Conservation (phyloP, 1,140 invertebrate species). For the Brachionus rotundiformis region DNA sequence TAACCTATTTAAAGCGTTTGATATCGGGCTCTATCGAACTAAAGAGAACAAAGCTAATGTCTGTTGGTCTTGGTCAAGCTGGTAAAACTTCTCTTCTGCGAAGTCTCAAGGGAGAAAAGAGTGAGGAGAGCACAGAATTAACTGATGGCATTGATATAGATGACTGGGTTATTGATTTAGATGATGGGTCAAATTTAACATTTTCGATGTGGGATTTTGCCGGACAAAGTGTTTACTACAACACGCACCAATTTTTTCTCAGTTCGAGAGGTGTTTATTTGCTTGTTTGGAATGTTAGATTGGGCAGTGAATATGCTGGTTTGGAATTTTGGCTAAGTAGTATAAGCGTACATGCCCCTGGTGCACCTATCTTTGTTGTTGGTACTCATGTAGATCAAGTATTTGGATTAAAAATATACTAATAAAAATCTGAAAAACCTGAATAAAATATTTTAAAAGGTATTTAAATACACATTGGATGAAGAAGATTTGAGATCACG, state of each 20-base stretch:
- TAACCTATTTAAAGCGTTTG: conserved; percentile 58
- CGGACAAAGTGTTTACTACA: conserved; percentile 63
- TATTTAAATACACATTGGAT: conserved; percentile 56
- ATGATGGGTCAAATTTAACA: conserved; percentile 8
- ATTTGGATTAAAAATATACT: not conserved
- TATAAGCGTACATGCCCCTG: conserved; percentile 62
- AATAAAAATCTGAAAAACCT: too few relatives aligned
- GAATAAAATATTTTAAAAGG: conserved; percentile 54
- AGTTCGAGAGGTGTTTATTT: conserved; percentile 61
- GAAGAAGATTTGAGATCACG: conserved; percentile 55
- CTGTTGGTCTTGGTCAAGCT: conserved; percentile 62
- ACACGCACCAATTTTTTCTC: conserved; percentile 64
- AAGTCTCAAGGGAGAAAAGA: not conserved
- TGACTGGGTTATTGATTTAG: conserved; percentile 56
- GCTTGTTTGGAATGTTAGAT: conserved; percentile 62
- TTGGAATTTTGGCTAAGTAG: conserved; percentile 64
- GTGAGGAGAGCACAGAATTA: conserved; percentile 54
- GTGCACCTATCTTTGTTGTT: conserved; percentile 61
- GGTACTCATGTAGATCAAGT: conserved; percentile 60
- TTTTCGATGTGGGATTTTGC: conserved; percentile 63
- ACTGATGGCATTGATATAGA: conserved; percentile 62
- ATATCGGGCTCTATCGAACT: conserved; percentile 57
- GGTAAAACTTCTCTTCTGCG: conserved; percentile 61
- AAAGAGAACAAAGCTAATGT: conserved; percentile 62
- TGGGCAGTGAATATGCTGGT: conserved; percentile 62